phyloP scores from a whole-genome alignment of 2,888 invertebrate genomes.

The Drosophila heteroneura region DNA sequence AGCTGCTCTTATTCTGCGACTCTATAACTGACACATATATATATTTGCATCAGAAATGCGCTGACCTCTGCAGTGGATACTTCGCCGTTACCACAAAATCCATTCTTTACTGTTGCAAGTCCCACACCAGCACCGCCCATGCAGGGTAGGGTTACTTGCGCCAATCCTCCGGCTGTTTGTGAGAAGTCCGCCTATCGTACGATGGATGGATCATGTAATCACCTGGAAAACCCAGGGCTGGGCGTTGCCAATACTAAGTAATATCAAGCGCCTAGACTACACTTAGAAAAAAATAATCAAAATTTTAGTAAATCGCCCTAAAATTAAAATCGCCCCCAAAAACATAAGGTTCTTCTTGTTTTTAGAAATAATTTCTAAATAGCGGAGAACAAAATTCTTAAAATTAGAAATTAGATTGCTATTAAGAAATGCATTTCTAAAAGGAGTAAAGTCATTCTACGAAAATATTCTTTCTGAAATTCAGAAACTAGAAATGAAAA shows the following conservation, averaged over 20 bases:
- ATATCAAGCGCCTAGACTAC: not conserved
- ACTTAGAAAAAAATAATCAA: not conserved
- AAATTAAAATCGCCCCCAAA: not conserved
- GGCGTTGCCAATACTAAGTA: constrained; percentile 89
- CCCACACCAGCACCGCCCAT: constrained; percentile 40
- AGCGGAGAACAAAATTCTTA: not conserved
- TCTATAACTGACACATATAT: not conserved
- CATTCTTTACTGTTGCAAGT: constrained; percentile 56
- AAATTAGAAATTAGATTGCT: not conserved
- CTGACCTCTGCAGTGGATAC: constrained; percentile 45
- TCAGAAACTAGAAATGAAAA: no score
- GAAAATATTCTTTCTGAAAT: no score
- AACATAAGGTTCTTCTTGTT: not conserved
- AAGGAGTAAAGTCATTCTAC: not conserved
- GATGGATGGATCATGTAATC: constrained; percentile 98
- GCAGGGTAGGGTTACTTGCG: constrained; percentile 77
- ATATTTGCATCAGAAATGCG: constrained; percentile 58
- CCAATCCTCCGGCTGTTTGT: constrained; percentile 79
- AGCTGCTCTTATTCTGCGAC: no score
- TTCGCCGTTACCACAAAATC: constrained; percentile 74
- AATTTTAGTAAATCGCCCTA: not conserved
- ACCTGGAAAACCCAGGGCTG: constrained; percentile 92
- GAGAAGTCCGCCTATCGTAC: constrained; percentile 88
- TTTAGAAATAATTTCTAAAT: not conserved
- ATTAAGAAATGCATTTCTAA: not conserved